A percentile compares a stretch with the other conserved stretches of the same genome.
These are phyloP conservation scores for Drosophila tripunctata DNA, from an alignment of 2,888 invertebrate genomes.

Conservation along the genomic window DNA sequence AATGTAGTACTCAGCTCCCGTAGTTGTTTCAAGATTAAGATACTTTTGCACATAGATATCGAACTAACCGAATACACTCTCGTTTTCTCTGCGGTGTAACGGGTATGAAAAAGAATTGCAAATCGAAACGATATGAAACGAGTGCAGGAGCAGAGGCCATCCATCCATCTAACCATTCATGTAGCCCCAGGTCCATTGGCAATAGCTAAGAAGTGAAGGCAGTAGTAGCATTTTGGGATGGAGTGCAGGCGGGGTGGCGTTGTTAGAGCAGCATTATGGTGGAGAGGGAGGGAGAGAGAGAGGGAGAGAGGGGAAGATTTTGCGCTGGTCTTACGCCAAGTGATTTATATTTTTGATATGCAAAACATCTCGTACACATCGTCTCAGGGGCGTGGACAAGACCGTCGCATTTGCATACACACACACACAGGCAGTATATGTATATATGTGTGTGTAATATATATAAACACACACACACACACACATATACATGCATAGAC, in stretches of 20 bases:
- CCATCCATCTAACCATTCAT: constrained; percentile 47
- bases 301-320: constrained; percentile 5
- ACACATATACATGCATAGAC: constrained; percentile 9
- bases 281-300: not conserved
- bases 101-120: constrained; percentile 31
- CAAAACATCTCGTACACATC: constrained; percentile 71
- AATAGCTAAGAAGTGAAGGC: not conserved
- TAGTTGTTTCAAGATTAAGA: no score
- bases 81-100: no score
- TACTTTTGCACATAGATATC: no score
- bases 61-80: no score
- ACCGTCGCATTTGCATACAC: constrained; percentile 62
- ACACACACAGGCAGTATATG: constrained; percentile 3
- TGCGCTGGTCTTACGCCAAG: constrained; percentile 76
- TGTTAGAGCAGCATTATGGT: no score
- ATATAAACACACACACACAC: not conserved
- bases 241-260: not conserved
- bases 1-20: no score
- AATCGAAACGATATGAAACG: constrained; percentile 49
- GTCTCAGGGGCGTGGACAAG: constrained; percentile 67
- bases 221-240: not conserved
- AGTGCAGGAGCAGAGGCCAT: constrained; percentile 57
- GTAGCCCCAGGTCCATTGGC: constrained; percentile 48
- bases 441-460: not conserved
- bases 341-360: constrained; percentile 81